Conservation (phyloP, 2,113 vertebrate species). For the Callospermophilus lateralis region DNA sequence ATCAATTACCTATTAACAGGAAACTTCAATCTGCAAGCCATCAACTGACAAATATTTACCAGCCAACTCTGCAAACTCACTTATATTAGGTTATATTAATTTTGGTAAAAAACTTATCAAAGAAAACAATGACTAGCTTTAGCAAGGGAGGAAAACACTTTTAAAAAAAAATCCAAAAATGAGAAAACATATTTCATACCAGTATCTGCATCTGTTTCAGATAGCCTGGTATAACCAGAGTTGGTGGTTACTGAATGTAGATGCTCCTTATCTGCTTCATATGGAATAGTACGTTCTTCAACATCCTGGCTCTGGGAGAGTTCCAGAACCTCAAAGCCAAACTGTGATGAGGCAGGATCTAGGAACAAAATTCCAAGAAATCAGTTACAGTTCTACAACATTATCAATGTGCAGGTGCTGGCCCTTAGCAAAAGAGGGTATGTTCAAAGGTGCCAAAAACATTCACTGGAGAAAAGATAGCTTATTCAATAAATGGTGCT, state of each 20-base stretch:
- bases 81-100: neutral
- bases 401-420: neutral
- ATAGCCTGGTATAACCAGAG: neutral
- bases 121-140: constrained; percentile 51
- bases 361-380: constrained; percentile 72
- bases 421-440: constrained; percentile 2
- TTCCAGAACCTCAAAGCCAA: constrained; percentile 91
- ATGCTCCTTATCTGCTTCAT: constrained; percentile 55
- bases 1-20: neutral
- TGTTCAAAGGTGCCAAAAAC: too few species aligned
- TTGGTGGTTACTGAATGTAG: constrained; percentile 62
- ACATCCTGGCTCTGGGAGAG: constrained; percentile 95
- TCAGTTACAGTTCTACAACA: constrained; percentile 39
- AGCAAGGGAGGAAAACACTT: neutral
- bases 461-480: too few species aligned
- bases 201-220: constrained; percentile 45
- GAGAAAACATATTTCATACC: constrained; percentile 79
- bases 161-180: constrained; percentile 7
- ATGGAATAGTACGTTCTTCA: constrained; percentile 76
- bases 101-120: constrained; percentile 5
- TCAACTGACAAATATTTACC: constrained; percentile 35
- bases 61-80: constrained; percentile 25
- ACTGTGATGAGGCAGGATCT: constrained; percentile 90
- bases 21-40: constrained; percentile 21
- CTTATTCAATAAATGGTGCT: too few species aligned